These are phyloP conservation scores for Scolopax mira DNA, from an alignment of 2,113 vertebrate species.

Conservation along the genomic window DNA sequence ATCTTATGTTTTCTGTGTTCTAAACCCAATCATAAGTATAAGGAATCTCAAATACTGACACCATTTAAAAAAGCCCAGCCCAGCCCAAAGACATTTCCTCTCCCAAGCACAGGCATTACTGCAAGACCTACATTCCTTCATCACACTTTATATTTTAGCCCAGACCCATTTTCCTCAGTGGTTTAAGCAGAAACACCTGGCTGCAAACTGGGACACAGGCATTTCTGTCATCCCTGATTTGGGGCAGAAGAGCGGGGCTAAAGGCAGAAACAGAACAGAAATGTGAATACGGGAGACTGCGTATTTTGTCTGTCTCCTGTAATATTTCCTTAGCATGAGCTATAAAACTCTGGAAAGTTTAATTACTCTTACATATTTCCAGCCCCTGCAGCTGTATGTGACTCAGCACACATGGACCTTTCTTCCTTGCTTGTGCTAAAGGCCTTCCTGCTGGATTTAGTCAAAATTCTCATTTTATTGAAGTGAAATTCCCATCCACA, in stretches of 20 bases:
- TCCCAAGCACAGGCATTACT: background rate
- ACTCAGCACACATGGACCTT: background rate
- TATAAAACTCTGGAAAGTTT: background rate
- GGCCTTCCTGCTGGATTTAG: background rate
- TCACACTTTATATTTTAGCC: background rate
- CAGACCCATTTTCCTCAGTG: background rate
- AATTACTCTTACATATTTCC: background rate
- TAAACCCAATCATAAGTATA: background rate
- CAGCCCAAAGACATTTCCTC: background rate
- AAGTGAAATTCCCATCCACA: background rate
- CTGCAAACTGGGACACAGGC: background rate
- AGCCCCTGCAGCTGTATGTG: background rate
- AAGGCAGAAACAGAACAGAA: background rate
- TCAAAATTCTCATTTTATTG: background rate
- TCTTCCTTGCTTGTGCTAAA: background rate
- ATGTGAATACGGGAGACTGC: background rate
- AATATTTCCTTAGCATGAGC: background rate
- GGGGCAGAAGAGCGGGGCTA: background rate
- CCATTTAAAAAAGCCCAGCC: background rate
- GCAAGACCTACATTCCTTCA: background rate
- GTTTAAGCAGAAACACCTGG: background rate
- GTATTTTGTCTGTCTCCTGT: background rate
- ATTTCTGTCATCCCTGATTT: background rate
- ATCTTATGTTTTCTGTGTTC: background rate
- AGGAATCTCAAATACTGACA: background rate